Conservation (phyloP, 2,113 vertebrate species). For the Echinops telfairi region DNA sequence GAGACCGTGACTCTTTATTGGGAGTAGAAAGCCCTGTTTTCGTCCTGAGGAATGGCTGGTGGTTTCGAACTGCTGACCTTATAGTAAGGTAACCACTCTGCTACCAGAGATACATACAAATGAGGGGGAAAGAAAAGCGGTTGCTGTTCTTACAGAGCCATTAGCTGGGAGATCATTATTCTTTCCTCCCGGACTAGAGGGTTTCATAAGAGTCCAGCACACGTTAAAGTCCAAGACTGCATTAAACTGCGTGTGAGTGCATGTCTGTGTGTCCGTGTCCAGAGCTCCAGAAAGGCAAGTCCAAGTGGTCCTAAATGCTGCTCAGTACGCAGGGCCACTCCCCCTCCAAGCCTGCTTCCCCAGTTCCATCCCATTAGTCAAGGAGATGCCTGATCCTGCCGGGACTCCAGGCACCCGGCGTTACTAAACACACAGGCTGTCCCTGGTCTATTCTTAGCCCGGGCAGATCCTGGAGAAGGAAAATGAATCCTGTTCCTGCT, state of each 20-base stretch:
- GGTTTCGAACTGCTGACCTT: too few relatives aligned
- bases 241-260: background rate
- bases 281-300: background rate
- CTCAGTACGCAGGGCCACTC: fast-evolving
- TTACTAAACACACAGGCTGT: background rate
- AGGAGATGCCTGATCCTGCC: background rate
- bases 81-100: too few relatives aligned
- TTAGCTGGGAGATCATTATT: background rate
- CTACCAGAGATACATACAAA: too few relatives aligned
- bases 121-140: too few relatives aligned
- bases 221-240: background rate
- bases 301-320: background rate
- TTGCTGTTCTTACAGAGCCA: background rate
- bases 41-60: too few relatives aligned
- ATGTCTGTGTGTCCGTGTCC: too few relatives aligned
- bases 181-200: fast-evolving
- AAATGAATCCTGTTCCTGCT: conserved; percentile 34
- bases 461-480: conserved; percentile 63
- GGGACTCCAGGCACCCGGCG: fast-evolving
- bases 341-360: background rate
- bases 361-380: background rate
- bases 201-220: background rate
- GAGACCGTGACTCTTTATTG: too few relatives aligned
- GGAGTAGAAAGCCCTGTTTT: too few relatives aligned
- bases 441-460: conserved; percentile 54